Percentiles rank a stretch among this genome's conserved stretches.
These are phyloP conservation scores for Vulpes vulpes DNA, from an alignment of 2,113 vertebrate species.

Conservation along the genomic window DNA sequence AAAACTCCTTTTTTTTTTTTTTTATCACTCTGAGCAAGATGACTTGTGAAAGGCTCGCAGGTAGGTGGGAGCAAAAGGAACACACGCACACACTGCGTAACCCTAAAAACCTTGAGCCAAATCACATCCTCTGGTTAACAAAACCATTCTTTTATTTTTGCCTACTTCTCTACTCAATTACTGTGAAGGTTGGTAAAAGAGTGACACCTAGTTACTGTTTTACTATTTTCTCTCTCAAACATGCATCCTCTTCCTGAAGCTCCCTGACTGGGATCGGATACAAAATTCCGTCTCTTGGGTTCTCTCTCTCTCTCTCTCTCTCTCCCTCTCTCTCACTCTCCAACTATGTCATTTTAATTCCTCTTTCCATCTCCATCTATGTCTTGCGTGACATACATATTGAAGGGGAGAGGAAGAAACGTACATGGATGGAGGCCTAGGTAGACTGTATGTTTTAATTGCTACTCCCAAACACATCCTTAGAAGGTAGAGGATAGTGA, in stretches of 20 bases:
- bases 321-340: not conserved
- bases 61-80: not conserved
- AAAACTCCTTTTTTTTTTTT: not conserved
- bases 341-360: not conserved
- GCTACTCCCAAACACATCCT: not conserved
- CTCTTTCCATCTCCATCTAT: not conserved
- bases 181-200: constrained; percentile 57
- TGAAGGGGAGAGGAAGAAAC: not conserved
- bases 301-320: not conserved
- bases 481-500: not conserved
- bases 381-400: rapidly evolving
- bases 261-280: rapidly evolving
- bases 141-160: constrained; percentile 35
- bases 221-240: not conserved
- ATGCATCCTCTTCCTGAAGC: not conserved
- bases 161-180: constrained; percentile 15
- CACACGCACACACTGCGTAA: not conserved
- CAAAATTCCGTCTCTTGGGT: not conserved
- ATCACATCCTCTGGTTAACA: not conserved
- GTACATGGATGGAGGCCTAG: rapidly evolving
- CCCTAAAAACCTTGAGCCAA: not conserved
- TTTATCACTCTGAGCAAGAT: not conserved
- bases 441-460: not conserved
- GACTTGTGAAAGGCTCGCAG: not conserved
- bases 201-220: constrained; percentile 61